A percentile compares a stretch with the other conserved stretches of the same genome.
Evolutionary conservation across 2,888 invertebrate species (phyloP).

Genomic region (Shargacucullia verbasci): DNA sequence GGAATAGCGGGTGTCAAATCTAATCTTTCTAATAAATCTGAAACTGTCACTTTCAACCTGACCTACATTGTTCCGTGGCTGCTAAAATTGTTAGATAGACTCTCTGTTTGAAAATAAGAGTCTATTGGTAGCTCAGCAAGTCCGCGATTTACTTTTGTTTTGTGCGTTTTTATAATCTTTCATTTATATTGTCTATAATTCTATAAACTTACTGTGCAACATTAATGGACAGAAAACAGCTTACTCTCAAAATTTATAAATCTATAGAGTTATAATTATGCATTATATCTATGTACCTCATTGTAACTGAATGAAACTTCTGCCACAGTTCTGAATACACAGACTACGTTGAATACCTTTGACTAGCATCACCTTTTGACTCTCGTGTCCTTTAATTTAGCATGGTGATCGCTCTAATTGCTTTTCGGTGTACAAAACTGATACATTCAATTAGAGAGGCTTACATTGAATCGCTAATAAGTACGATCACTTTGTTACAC

Average conservation of each 20-base stretch:
- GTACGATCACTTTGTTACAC: slow-evolving; percentile 8
- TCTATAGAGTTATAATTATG: background rate
- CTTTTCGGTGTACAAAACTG: slow-evolving; percentile 28
- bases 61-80: slow-evolving; percentile 18
- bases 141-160: background rate
- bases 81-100: background rate
- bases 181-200: background rate
- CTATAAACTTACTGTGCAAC: background rate
- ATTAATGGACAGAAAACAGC: background rate
- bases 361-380: slow-evolving; percentile 10
- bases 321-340: slow-evolving; percentile 2
- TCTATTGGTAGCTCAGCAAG: slow-evolving; percentile 5
- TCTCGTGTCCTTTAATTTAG: slow-evolving; percentile 8
- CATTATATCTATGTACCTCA: too few species aligned
- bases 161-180: background rate
- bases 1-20: slow-evolving; percentile 66
- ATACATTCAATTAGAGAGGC: slow-evolving; percentile 15
- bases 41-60: slow-evolving; percentile 26
- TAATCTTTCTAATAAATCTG: slow-evolving; percentile 31
- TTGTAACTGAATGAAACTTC: background rate
- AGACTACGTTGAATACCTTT: slow-evolving; percentile 7
- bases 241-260: background rate
- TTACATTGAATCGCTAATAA: slow-evolving; percentile 6
- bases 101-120: slow-evolving; percentile 1
- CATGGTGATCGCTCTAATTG: slow-evolving; percentile 30